Evolutionary conservation across 2,113 vertebrate genomes (phyloP).

Genomic region (Vulpes ferrilata): DNA sequence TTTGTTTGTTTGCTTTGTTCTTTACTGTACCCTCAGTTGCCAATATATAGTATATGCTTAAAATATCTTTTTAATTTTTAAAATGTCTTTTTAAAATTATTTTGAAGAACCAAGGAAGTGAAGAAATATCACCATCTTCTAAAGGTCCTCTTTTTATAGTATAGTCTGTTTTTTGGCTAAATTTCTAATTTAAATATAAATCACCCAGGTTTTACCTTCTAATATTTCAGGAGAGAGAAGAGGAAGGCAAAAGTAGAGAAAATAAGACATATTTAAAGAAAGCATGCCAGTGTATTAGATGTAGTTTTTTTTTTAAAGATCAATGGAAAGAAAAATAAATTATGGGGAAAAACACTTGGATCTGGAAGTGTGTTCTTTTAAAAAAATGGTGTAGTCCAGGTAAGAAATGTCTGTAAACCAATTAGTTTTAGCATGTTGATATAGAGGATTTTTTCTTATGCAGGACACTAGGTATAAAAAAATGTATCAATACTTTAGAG

Average conservation of each 20-base stretch:
- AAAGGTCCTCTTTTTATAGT: not conserved
- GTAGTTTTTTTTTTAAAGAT: not conserved
- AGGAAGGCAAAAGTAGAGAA: not conserved
- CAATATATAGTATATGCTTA: not conserved
- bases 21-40: not conserved
- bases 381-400: not conserved
- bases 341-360: not conserved
- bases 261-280: not conserved
- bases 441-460: not conserved
- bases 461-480: not conserved
- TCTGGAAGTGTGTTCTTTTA: not conserved
- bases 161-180: not conserved
- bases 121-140: not conserved
- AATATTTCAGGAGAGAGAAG: not conserved
- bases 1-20: not conserved
- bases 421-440: not conserved
- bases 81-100: not conserved
- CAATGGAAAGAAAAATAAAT: slow-evolving; percentile 18
- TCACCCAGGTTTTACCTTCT: not conserved
- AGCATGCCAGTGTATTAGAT: not conserved
- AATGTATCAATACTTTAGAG: not conserved
- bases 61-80: not conserved
- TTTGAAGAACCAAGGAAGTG: not conserved
- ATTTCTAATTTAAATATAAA: slow-evolving; percentile 9
- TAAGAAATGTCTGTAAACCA: not conserved